These are phyloP conservation scores for Sula dactylatra DNA, from an alignment of 2,113 vertebrate species.

Conservation along the genomic window DNA sequence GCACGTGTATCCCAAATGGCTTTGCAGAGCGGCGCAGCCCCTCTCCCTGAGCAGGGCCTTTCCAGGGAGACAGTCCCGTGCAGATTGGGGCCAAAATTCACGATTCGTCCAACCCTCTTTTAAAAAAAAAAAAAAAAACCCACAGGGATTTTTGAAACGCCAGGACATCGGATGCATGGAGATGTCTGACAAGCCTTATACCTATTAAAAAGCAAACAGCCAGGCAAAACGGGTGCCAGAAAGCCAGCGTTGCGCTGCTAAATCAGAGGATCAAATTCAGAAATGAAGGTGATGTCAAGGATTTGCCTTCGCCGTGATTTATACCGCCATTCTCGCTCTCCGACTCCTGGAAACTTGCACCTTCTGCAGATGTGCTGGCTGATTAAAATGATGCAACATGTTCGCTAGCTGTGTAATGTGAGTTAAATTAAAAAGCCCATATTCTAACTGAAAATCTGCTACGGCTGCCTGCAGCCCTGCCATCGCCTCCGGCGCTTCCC, in stretches of 20 bases:
- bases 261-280: neutral
- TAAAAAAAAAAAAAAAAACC: neutral
- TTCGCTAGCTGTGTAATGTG: neutral
- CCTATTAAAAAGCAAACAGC: neutral
- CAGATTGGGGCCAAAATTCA: neutral
- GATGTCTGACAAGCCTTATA: neutral
- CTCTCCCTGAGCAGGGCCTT: neutral
- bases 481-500: neutral
- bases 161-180: accelerated
- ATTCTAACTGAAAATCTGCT: neutral
- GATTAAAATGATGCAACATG: conserved; percentile 42
- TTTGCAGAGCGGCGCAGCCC: neutral
- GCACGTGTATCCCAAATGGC: neutral
- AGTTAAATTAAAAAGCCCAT: neutral
- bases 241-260: neutral
- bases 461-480: neutral
- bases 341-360: conserved; percentile 48
- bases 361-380: conserved; percentile 37
- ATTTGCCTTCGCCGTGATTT: neutral
- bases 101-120: neutral
- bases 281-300: conserved; percentile 41
- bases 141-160: neutral
- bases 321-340: neutral
- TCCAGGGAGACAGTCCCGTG: neutral
- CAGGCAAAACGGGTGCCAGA: neutral